Percentiles rank a stretch among this genome's conserved stretches.
Conservation (phyloP, 2,113 vertebrate species). For the Copsychus sechellarum region DNA sequence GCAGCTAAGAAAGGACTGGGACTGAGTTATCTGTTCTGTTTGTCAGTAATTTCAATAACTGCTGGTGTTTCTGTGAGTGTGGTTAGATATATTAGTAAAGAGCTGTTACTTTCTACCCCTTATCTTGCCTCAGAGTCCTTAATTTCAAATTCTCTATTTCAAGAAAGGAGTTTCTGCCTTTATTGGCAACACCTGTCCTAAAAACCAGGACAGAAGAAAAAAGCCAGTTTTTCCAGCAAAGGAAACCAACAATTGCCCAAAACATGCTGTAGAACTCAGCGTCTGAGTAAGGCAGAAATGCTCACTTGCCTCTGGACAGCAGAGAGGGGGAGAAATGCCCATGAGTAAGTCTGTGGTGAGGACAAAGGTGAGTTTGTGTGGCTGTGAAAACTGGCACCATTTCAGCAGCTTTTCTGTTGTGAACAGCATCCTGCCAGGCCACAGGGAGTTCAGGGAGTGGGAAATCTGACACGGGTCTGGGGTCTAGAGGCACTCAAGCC, state of each 20-base stretch:
- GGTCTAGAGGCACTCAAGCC: not conserved
- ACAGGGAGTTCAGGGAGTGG: not conserved
- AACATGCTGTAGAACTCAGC: not conserved
- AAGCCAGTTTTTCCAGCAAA: not conserved
- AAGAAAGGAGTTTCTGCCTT: too few relatives aligned
- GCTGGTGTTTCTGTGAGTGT: too few relatives aligned
- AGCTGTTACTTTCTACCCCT: too few relatives aligned
- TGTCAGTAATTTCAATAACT: too few relatives aligned
- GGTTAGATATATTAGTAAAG: too few relatives aligned
- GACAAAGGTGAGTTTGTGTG: conserved; percentile 51
- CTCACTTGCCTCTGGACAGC: not conserved
- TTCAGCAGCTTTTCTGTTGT: not conserved
- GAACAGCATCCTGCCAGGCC: not conserved
- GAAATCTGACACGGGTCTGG: not conserved
- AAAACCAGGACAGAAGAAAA: too few relatives aligned
- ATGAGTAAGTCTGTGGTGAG: not conserved
- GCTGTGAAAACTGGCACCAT: not conserved
- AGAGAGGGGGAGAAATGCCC: not conserved
- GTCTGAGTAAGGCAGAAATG: not conserved
- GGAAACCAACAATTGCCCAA: not conserved
- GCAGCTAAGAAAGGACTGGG: too few relatives aligned
- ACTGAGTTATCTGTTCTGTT: too few relatives aligned
- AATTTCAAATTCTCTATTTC: too few relatives aligned
- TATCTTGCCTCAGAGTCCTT: too few relatives aligned
- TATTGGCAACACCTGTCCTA: too few relatives aligned